Conservation (phyloP, 2,888 invertebrate species). For the Frankliniella fusca region DNA sequence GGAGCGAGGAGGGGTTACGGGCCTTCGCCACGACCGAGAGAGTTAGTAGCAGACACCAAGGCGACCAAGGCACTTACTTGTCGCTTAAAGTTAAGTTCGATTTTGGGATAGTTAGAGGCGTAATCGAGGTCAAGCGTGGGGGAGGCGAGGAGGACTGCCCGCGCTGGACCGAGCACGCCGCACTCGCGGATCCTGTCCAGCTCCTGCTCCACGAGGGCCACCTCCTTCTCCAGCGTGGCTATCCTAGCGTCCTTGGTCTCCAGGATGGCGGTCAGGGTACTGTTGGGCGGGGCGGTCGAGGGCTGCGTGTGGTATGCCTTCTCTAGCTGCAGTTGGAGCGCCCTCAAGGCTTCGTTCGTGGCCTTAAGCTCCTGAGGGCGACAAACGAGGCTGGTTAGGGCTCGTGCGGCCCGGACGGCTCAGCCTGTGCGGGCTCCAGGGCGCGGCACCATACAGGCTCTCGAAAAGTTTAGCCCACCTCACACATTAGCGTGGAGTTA, state of each 20-base stretch:
- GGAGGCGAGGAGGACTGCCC: slow-evolving; percentile 50
- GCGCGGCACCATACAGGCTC: not conserved
- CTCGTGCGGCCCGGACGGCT: not conserved
- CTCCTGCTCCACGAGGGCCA: slow-evolving; percentile 74
- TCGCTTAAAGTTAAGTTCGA: slow-evolving; percentile 66
- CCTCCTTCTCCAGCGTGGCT: slow-evolving; percentile 79
- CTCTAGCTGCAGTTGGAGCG: slow-evolving; percentile 75
- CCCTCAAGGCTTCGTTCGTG: slow-evolving; percentile 78
- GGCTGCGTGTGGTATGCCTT: slow-evolving; percentile 61
- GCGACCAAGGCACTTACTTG: slow-evolving; percentile 62
- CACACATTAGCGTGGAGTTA: too few relatives aligned
- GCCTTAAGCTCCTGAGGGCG: slow-evolving; percentile 69
- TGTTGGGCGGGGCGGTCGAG: slow-evolving; percentile 57
- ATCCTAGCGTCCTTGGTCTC: slow-evolving; percentile 85
- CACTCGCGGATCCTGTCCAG: slow-evolving; percentile 57
- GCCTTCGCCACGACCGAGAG: too few relatives aligned
- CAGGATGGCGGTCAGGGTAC: slow-evolving; percentile 72
- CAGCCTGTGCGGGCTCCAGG: not conserved
- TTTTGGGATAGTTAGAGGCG: slow-evolving; percentile 49
- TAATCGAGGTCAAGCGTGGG: slow-evolving; percentile 48
- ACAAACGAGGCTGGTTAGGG: not conserved
- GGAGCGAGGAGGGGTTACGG: too few relatives aligned
- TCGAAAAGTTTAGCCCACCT: too few relatives aligned
- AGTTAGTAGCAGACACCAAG: too few relatives aligned
- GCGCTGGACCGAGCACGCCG: slow-evolving; percentile 44